phyloP scores from a whole-genome alignment of 1,140 invertebrate species.

The Drosophila saltans region DNA sequence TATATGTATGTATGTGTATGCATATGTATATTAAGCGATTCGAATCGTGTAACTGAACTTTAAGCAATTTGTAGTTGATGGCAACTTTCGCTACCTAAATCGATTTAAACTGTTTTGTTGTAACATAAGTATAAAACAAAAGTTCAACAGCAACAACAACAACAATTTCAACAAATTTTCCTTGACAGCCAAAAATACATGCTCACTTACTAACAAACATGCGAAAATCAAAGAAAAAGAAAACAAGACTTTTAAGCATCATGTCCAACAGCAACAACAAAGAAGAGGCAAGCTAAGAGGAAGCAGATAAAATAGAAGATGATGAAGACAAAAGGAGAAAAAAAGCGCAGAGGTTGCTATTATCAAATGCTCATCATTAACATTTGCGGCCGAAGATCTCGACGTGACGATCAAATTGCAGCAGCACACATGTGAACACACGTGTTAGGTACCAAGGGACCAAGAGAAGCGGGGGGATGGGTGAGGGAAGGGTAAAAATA shows the following conservation, averaged over 20 bases:
- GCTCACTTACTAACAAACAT: slow-evolving; percentile 30
- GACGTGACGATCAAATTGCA: slow-evolving; percentile 75
- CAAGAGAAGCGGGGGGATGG: neutral
- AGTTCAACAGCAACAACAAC: neutral
- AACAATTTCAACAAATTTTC: slow-evolving; percentile 22
- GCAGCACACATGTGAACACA: slow-evolving; percentile 71
- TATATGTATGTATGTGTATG: no score
- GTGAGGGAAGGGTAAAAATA: neutral
- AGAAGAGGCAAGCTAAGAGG: neutral
- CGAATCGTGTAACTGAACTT: neutral
- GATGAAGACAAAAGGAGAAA: slow-evolving; percentile 6
- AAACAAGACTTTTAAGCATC: slow-evolving; percentile 42
- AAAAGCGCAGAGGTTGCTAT: slow-evolving; percentile 41
- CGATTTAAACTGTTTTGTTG: neutral
- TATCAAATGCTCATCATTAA: slow-evolving; percentile 79
- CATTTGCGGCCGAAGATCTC: slow-evolving; percentile 66
- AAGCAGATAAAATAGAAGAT: slow-evolving; percentile 39
- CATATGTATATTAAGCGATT: no score
- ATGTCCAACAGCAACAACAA: slow-evolving; percentile 34
- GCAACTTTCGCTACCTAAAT: slow-evolving; percentile 13
- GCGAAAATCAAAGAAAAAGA: slow-evolving; percentile 50
- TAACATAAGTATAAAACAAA: neutral
- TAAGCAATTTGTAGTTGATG: slow-evolving; percentile 1
- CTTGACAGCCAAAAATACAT: slow-evolving; percentile 36
- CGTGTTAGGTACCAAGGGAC: slow-evolving; percentile 31